Percentiles rank a stretch among this genome's conserved stretches.
These are phyloP conservation scores for Nomia melanderi DNA, from an alignment of 1,140 invertebrate genomes.

Conservation along the genomic window DNA sequence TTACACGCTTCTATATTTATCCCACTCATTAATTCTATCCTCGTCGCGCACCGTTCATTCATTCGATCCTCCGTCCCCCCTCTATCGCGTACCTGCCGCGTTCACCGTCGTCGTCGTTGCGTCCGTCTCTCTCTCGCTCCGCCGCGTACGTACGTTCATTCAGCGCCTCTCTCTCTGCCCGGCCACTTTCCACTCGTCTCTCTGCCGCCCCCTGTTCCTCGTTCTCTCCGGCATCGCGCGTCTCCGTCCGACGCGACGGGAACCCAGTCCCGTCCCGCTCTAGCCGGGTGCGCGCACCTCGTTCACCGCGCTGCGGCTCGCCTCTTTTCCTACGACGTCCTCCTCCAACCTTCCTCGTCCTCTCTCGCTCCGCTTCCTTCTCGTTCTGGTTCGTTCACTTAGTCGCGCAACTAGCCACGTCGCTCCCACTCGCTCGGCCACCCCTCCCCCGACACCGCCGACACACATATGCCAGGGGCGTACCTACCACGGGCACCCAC, in stretches of 20 bases:
- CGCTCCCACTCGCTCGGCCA: conserved; percentile 50
- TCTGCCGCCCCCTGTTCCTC: conserved; percentile 18
- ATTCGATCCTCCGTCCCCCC: conserved; percentile 71
- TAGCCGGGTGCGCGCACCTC: background rate
- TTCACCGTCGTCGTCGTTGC: conserved; percentile 21
- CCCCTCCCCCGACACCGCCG: background rate
- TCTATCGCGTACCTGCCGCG: conserved; percentile 26
- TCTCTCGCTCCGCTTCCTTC: conserved; percentile 44
- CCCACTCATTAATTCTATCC: conserved; percentile 78
- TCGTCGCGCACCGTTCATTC: conserved; percentile 79
- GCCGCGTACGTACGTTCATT: conserved; percentile 74
- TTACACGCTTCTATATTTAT: conserved; percentile 78
- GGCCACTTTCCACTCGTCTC: conserved; percentile 11
- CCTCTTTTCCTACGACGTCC: conserved; percentile 21
- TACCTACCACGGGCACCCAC: background rate
- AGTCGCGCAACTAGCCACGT: conserved; percentile 50
- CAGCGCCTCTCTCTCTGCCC: conserved; percentile 67
- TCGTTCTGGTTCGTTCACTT: conserved; percentile 36
- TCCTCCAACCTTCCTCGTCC: conserved; percentile 12
- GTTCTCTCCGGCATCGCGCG: background rate
- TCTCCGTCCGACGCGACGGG: background rate
- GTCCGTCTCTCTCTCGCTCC: conserved; percentile 65
- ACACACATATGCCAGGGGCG: conserved; percentile 47
- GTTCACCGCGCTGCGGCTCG: background rate
- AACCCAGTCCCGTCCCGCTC: conserved; percentile 25